Evolutionary conservation across 2,888 invertebrate genomes (phyloP).

Genomic region (Phrixothrix hirtus): DNA sequence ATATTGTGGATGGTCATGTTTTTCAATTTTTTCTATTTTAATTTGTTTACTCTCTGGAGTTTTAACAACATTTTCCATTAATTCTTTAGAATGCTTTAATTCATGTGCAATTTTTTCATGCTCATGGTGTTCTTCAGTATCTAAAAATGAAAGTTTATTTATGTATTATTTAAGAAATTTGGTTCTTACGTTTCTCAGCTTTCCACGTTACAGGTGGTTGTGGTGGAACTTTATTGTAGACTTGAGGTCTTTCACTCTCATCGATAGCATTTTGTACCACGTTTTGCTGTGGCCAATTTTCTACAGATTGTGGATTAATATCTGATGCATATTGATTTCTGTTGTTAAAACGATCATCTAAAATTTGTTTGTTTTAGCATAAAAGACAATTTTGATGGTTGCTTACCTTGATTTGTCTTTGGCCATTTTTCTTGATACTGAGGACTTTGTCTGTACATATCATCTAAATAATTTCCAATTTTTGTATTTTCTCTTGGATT

Average conservation of each 20-base stretch:
- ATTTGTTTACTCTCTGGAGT: slow-evolving; percentile 17
- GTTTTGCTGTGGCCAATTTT: slow-evolving; percentile 32
- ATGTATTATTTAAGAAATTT: not conserved
- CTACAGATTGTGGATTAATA: slow-evolving; percentile 23
- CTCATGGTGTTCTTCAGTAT: slow-evolving; percentile 46
- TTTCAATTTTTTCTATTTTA: slow-evolving; percentile 27
- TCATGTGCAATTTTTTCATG: slow-evolving; percentile 54
- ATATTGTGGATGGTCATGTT: slow-evolving; percentile 28
- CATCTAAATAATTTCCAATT: slow-evolving; percentile 44
- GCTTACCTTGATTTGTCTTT: slow-evolving; percentile 26
- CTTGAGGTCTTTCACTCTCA: slow-evolving; percentile 1
- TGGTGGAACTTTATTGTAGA: slow-evolving; percentile 1
- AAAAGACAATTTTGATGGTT: not conserved
- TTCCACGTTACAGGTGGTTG: slow-evolving; percentile 8
- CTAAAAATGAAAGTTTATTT: slow-evolving; percentile 7
- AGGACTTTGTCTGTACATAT: slow-evolving; percentile 44
- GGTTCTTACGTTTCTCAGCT: slow-evolving; percentile 16
- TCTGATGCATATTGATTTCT: slow-evolving; percentile 30
- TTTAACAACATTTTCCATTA: slow-evolving; percentile 23
- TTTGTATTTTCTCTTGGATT: slow-evolving; percentile 37
- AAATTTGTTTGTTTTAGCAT: not conserved
- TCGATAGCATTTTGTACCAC: not conserved
- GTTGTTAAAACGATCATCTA: slow-evolving; percentile 19
- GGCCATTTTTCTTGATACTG: slow-evolving; percentile 40
- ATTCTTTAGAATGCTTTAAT: slow-evolving; percentile 50